Evolutionary conservation across 2,113 vertebrate genomes (phyloP), one percentile per base, ranked within the genome.

Genomic region (Melanotaenia duboulayi): DNA sequence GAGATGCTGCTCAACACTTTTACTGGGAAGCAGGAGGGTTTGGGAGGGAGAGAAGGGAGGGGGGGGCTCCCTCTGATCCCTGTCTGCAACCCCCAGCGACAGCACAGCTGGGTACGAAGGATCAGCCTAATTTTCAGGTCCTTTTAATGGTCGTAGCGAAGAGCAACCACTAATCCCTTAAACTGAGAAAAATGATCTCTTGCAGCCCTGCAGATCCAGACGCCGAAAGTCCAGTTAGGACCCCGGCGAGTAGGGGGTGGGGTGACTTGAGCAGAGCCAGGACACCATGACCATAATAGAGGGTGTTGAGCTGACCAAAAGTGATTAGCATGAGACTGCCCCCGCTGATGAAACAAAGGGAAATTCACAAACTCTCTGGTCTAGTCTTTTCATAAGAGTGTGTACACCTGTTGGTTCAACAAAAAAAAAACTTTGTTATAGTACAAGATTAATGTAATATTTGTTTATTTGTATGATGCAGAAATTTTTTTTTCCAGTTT

Each of bases 81-180:
- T 6, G 73, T 75, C 81, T 84, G 81, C 82, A 79, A 87, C 87
- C 81, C 89, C 81, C 86, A 74, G 78, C 73, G 61, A 88, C 84
- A 69, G 83, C 91, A 87, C 90, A 92, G 92, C 89, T 91, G 90
- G 91, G 76, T 52, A 68, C 69, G 59, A 76, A 75, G 89, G 91
- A 92, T 92, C 91, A 90, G 90, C 73, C 92, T 92, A 92, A 93
- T 93, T 92, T 92, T 72, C 87, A 76, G 89, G 85, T 86, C 88
- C 76, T 65, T 87, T 83, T 90, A 92, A 92, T 91, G 89, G 87
- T 87, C 63, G 65, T 74, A 60, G 83, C 78, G 86, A 91, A 91
- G 89, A 88, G 83, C 74, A 71, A 83, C 86, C 84, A 56, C 87
- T 93, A 93, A 93, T 92, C 89, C 91, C 84, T 81, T 84, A 87